phyloP scores from a whole-genome alignment of 2,888 invertebrate species.

The Drosophila engyochracea region DNA sequence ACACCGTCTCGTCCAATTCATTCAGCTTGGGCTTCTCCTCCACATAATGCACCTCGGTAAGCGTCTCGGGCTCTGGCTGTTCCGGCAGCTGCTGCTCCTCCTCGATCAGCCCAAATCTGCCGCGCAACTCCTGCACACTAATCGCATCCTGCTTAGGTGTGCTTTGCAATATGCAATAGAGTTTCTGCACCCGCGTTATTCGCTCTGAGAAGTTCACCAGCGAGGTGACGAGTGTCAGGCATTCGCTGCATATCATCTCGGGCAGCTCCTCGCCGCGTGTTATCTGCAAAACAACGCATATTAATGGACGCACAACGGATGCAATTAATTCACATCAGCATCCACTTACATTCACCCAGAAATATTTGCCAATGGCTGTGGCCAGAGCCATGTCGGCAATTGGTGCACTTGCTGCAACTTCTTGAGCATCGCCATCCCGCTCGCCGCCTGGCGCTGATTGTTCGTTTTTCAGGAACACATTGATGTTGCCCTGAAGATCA shows the following conservation, averaged over 20 bases:
- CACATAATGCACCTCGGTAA: slow-evolving; percentile 64
- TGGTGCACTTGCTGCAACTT: neutral
- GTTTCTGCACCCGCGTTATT: slow-evolving; percentile 79
- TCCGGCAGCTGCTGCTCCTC: slow-evolving; percentile 18
- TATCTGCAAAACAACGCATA: slow-evolving; percentile 52
- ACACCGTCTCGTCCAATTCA: slow-evolving; percentile 47
- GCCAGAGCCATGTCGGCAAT: slow-evolving; percentile 60
- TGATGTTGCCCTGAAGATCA: slow-evolving; percentile 70
- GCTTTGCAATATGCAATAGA: slow-evolving; percentile 74
- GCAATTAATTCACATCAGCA: neutral
- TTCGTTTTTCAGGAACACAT: slow-evolving; percentile 71
- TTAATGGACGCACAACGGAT: neutral
- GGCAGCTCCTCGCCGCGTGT: slow-evolving; percentile 76
- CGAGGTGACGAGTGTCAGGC: slow-evolving; percentile 74
- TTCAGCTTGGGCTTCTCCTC: slow-evolving; percentile 64
- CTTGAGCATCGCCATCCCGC: slow-evolving; percentile 8
- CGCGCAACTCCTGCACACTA: slow-evolving; percentile 58
- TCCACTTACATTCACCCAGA: slow-evolving; percentile 77
- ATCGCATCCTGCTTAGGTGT: slow-evolving; percentile 18
- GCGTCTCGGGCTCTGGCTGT: slow-evolving; percentile 41
- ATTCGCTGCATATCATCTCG: slow-evolving; percentile 77
- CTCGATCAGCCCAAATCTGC: slow-evolving; percentile 66
- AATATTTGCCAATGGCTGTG: slow-evolving; percentile 80
- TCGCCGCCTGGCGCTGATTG: slow-evolving; percentile 11
- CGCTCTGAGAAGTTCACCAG: slow-evolving; percentile 80